Percentiles rank a stretch among this genome's conserved stretches.
Evolutionary conservation across 2,888 invertebrate genomes (phyloP).

Genomic region (Gryllus longicercus): DNA sequence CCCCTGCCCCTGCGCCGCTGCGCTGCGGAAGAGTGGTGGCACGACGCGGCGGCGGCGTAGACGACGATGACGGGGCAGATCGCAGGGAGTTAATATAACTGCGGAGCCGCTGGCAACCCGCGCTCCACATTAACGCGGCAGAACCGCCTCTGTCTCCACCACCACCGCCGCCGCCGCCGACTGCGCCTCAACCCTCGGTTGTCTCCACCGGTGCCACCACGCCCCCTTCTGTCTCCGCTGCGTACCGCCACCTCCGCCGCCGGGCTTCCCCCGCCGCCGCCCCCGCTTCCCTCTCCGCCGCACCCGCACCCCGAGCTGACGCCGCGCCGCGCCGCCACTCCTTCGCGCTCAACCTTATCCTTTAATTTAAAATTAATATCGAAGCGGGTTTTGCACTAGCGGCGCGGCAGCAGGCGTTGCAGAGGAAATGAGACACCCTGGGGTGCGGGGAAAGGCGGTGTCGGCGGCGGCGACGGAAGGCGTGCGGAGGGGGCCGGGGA

Average conservation of each 20-base stretch:
- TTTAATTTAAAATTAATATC: conserved; percentile 17
- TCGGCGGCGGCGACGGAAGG: background rate
- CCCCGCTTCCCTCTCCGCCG: background rate
- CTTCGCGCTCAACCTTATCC: conserved; percentile 5
- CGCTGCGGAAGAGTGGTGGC: no score
- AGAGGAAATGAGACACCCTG: background rate
- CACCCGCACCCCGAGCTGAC: background rate
- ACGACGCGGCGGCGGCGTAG: background rate
- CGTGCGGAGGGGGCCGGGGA: background rate
- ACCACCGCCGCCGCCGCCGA: no score
- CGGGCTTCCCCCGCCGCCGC: background rate
- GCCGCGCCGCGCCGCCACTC: background rate
- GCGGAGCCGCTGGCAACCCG: background rate
- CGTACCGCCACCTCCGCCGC: background rate
- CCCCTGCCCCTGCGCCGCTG: no score
- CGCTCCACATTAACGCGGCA: no score
- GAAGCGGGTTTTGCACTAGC: conserved; percentile 17
- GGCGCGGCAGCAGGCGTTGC: background rate
- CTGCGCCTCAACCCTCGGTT: no score
- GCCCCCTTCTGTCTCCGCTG: no score
- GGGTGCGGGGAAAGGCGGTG: background rate
- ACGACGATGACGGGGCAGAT: background rate
- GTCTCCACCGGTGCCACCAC: no score
- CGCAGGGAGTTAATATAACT: conserved; percentile 4
- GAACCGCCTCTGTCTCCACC: no score